Evolutionary conservation across 2,888 invertebrate species (phyloP).

Genomic region (Geotrupes spiniger): DNA sequence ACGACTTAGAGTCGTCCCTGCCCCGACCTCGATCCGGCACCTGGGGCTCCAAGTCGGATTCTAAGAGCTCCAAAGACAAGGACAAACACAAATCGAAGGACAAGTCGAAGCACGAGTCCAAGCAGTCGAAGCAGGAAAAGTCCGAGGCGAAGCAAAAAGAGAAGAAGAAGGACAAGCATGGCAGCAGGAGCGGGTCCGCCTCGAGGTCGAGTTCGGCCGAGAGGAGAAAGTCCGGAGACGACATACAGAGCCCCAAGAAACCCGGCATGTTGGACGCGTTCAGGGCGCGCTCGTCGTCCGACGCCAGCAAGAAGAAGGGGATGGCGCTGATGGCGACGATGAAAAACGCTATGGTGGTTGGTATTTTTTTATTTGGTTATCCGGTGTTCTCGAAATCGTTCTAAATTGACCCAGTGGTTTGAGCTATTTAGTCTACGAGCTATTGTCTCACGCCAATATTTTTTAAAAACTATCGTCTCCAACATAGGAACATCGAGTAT

Average conservation of each 20-base stretch:
- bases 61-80: conserved; percentile 32
- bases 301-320: conserved; percentile 62
- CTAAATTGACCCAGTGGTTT: too few species aligned
- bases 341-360: conserved; percentile 78
- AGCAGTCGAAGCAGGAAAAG: conserved; percentile 28
- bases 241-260: conserved; percentile 50
- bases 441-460: too few species aligned
- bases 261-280: conserved; percentile 79
- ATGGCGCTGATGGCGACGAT: conserved; percentile 80
- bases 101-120: conserved; percentile 33
- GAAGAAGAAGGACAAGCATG: conserved; percentile 33
- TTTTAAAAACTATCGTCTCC: too few species aligned
- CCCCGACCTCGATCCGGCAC: conserved; percentile 65
- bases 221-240: conserved; percentile 44
- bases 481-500: too few species aligned
- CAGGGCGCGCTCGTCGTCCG: conserved; percentile 72
- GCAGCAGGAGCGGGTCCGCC: conserved; percentile 30
- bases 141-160: conserved; percentile 38
- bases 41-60: conserved; percentile 51
- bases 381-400: background rate
- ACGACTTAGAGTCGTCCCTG: conserved; percentile 50
- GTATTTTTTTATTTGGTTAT: conserved; percentile 22
- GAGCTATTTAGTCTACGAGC: too few species aligned
- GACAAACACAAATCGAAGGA: conserved; percentile 33
- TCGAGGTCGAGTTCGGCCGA: conserved; percentile 45